Evolutionary conservation across 2,888 invertebrate genomes (phyloP).

Genomic region (Oligia latruncula): DNA sequence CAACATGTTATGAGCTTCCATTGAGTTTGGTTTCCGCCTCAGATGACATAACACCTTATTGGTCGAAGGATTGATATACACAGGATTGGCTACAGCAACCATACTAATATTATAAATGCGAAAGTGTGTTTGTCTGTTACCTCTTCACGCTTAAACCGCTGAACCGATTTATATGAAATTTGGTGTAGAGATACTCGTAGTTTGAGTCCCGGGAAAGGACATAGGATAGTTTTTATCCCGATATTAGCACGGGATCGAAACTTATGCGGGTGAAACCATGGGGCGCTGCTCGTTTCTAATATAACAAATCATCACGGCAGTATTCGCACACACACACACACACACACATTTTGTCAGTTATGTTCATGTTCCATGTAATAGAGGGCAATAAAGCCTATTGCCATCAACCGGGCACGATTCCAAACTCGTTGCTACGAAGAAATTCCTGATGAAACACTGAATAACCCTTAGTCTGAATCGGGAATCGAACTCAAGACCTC

Average conservation of each 20-base stretch:
- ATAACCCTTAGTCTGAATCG: neutral
- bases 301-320: neutral
- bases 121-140: too few species aligned
- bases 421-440: too few species aligned
- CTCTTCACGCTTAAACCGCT: too few species aligned
- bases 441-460: neutral
- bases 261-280: too few species aligned
- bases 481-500: neutral
- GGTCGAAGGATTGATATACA: neutral
- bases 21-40: conserved; percentile 22
- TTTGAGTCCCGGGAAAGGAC: too few species aligned
- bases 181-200: too few species aligned
- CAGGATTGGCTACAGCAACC: neutral
- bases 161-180: too few species aligned
- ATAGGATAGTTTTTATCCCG: too few species aligned
- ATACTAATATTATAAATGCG: too few species aligned
- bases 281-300: neutral
- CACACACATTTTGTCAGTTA: neutral
- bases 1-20: conserved; percentile 7
- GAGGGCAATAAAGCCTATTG: neutral
- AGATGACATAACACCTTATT: conserved; percentile 27
- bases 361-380: neutral
- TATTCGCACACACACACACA: neutral
- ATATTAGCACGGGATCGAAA: too few species aligned
- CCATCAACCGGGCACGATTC: neutral